Evolutionary conservation across 2,888 invertebrate genomes (phyloP), one percentile per base, ranked within the genome.

Genomic region (Xylota segnis): DNA sequence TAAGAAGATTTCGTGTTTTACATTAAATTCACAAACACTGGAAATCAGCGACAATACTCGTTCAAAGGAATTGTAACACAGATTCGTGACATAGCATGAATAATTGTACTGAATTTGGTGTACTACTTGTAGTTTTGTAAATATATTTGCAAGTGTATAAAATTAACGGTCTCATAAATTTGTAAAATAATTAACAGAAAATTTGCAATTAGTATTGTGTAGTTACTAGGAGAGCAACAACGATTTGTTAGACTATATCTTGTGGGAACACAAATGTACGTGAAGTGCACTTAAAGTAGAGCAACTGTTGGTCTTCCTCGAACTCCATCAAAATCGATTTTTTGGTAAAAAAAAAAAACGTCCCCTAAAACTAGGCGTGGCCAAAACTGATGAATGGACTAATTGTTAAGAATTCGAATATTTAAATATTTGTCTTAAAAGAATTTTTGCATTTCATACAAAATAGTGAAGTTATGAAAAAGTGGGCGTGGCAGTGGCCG

Each of bases 1-100:
- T 63, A 77, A 77, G 27, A 61, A 0, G 18, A 16, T 54, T 54
- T 68, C 66, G 70, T 43, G 29, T 70, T 77, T 77, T 27, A 59
- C 76, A 52, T 43, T 37, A 58, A 59, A 68, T 76, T 76, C 18
- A 58, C 59, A 16, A 27, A 34, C 56, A n/a, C 43, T 50, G n/a
- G 29, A 10, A n/a, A 54, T 2, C 9, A 32, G 5, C 14, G n/a
- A 50, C 40, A 52, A 29, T 61, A 52, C 61, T 16, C 32, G 52
- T 14, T 52, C 14, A 12, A 10, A 6, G 7, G n/a, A 52, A 40
- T 40, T 61, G 50, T 72, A 72, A 40, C 61, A 50, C 27, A 10
- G 40, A 16, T 61, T 72, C 61, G 61, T 18, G 70, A 56, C 68
- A 40, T 6, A 47, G 14, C 23, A 47, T 54, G 71, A 9, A 52